phyloP scores from a whole-genome alignment of 1,140 invertebrate species.

The Caerostris extrusa region DNA sequence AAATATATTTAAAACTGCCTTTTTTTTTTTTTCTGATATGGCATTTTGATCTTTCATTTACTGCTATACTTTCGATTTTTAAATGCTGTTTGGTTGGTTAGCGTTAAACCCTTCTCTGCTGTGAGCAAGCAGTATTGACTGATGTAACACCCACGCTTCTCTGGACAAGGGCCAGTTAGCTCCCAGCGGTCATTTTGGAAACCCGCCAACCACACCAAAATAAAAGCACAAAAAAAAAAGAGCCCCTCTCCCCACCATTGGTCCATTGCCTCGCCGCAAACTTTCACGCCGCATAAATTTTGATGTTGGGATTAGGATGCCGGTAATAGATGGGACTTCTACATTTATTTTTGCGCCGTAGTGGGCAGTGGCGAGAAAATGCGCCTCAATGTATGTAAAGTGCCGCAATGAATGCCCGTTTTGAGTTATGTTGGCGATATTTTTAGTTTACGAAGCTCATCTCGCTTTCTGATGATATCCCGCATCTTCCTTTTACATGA shows the following conservation, averaged over 20 bases:
- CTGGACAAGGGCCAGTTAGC: neutral
- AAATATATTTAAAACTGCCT: too few species aligned
- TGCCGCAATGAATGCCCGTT: neutral
- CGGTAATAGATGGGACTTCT: slow-evolving; percentile 8
- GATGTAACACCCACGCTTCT: neutral
- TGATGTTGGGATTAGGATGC: neutral
- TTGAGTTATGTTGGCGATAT: neutral
- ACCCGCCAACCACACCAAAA: neutral
- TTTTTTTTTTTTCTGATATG: too few species aligned
- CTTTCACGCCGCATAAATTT: slow-evolving; percentile 35
- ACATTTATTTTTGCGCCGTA: slow-evolving; percentile 11
- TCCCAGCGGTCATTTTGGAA: neutral
- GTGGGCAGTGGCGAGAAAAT: slow-evolving; percentile 21
- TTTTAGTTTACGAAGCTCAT: neutral
- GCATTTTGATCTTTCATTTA: too few species aligned
- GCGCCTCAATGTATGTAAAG: slow-evolving; percentile 6
- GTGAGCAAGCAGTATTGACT: neutral
- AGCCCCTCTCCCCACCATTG: neutral
- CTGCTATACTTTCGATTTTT: too few species aligned
- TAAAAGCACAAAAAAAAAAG: neutral
- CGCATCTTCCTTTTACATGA: neutral
- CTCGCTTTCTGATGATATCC: neutral
- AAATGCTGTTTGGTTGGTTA: too few species aligned
- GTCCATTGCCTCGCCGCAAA: slow-evolving; percentile 7
- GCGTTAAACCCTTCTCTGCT: too few species aligned